A percentile compares a stretch with the other conserved stretches of the same genome.
Evolutionary conservation across 1,140 invertebrate genomes (phyloP).

Genomic region (Drosophila sp.): DNA sequence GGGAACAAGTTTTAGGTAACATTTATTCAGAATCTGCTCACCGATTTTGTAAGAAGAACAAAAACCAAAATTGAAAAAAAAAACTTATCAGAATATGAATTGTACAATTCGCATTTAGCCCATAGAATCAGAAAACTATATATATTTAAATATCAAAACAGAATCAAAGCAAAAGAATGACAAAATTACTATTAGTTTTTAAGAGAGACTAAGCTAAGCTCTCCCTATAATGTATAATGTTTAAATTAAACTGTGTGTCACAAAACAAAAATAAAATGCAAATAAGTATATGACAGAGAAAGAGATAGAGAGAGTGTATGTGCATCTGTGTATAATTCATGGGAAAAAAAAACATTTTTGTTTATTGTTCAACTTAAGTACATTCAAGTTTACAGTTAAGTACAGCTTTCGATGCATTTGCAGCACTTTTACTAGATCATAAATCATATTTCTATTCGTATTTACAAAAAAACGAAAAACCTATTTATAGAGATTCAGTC

Average conservation of each 20-base stretch:
- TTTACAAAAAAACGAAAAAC: conserved; percentile 37
- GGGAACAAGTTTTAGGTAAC: conserved; percentile 23
- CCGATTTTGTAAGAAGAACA: conserved; percentile 65
- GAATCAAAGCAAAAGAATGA: conserved; percentile 26
- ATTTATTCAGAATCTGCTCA: conserved; percentile 68
- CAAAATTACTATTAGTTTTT: conserved; percentile 42
- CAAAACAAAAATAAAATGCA: conserved; percentile 31
- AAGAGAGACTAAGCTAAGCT: conserved; percentile 35
- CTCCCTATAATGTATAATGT: conserved; percentile 25
- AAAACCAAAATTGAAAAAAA: conserved; percentile 11
- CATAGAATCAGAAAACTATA: conserved; percentile 11
- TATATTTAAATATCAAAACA: conserved; percentile 5
- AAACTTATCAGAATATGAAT: conserved; percentile 21
- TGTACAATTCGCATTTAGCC: conserved; percentile 42
- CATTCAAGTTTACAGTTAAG: background rate
- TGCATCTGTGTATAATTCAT: background rate
- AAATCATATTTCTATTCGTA: conserved; percentile 12
- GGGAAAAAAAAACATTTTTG: background rate
- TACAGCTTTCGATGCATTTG: conserved; percentile 19
- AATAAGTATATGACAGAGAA: background rate
- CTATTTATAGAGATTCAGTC: conserved; percentile 9
- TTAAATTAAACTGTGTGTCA: conserved; percentile 28
- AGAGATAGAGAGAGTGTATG: background rate
- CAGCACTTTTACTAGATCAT: background rate
- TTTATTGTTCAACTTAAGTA: conserved; percentile 13